These are phyloP conservation scores for Drosophila villosipedis DNA, from an alignment of 2,888 invertebrate species.

Conservation along the genomic window DNA sequence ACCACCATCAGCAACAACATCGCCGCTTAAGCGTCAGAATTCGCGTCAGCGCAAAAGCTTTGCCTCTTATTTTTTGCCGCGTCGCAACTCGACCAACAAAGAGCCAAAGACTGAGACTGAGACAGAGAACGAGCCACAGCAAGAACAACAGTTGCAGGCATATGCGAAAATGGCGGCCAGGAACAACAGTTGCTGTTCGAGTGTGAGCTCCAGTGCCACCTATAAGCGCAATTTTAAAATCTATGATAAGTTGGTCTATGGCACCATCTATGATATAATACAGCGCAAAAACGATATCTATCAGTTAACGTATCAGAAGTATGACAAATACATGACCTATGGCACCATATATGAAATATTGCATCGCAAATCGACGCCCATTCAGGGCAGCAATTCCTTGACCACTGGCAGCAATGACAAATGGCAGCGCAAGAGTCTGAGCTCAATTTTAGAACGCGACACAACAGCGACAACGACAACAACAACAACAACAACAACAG, in stretches of 20 bases:
- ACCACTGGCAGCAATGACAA: slow-evolving; percentile 61
- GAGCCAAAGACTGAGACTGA: slow-evolving; percentile 54
- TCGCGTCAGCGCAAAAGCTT: slow-evolving; percentile 83
- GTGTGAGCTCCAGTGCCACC: slow-evolving; percentile 47
- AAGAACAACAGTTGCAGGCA: slow-evolving; percentile 49
- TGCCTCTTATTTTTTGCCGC: slow-evolving; percentile 73
- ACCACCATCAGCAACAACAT: slow-evolving; percentile 21
- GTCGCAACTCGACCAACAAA: slow-evolving; percentile 50
- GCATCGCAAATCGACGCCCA: slow-evolving; percentile 83
- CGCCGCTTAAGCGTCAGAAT: slow-evolving; percentile 83
- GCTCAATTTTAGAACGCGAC: slow-evolving; percentile 83
- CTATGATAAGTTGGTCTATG: slow-evolving; percentile 85
- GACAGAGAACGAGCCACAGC: slow-evolving; percentile 17
- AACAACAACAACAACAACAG: slow-evolving; percentile 29
- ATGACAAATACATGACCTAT: slow-evolving; percentile 85
- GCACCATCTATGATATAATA: slow-evolving; percentile 85
- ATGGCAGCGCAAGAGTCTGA: slow-evolving; percentile 84
- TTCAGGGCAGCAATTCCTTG: slow-evolving; percentile 41
- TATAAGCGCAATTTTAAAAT: slow-evolving; percentile 84
- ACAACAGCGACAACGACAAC: slow-evolving; percentile 25
- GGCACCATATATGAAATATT: slow-evolving; percentile 85
- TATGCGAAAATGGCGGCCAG: slow-evolving; percentile 39
- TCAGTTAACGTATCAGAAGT: slow-evolving; percentile 84
- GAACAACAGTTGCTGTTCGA: slow-evolving; percentile 51
- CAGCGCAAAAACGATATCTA: slow-evolving; percentile 85